Evolutionary conservation across 2,113 vertebrate genomes (phyloP), one percentile per base, ranked within the genome.

Genomic region (Halcyon senegalensis): DNA sequence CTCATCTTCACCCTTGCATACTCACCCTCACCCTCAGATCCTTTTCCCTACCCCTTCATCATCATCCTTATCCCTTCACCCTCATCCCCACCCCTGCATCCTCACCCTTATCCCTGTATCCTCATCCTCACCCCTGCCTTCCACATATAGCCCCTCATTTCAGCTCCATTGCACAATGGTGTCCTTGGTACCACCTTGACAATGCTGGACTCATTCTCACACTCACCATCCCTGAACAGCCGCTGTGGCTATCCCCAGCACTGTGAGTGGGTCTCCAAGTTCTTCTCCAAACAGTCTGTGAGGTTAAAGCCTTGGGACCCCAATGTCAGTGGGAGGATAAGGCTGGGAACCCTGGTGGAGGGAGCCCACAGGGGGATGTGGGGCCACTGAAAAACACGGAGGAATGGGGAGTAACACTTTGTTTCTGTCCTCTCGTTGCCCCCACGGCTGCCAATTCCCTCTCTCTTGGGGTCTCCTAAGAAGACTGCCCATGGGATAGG

Each of bases 151-250:
- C 21, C 48, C 48, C 48, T 48, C 48, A 48, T 48, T 48, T 48
- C 48, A 48, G 48, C 48, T 48, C 48, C 21, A 9, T 48, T 48
- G 48, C 48, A 48, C 10, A 48, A 20, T 48, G 48, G 21, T 23
- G 21, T 48, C 48, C 48, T 48, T 48, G 48, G 48, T 20, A 48
- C 21, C 11, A 9, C 48, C 21, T 9, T 48, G 48, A 48, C 48
- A 48, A 48, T 48, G 48, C 21, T 48, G 48, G 48, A 21, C 48
- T 81, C 0, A 0, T 59, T 77, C 28, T 84, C 25, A 19, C 5
- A 5, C 7, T 46, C 17, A 17, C 7, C 15, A 20, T 68, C 23
- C 37, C 43, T 9, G 63, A 31, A 68, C 0, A 0, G 4, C 7
- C 3, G 1, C 27, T n/a, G n/a, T 48, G 37, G 43, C 69, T 73